These are phyloP conservation scores for Micromesistius poutassou DNA, from an alignment of 2,797 vertebrate genomes.

Conservation along the genomic window DNA sequence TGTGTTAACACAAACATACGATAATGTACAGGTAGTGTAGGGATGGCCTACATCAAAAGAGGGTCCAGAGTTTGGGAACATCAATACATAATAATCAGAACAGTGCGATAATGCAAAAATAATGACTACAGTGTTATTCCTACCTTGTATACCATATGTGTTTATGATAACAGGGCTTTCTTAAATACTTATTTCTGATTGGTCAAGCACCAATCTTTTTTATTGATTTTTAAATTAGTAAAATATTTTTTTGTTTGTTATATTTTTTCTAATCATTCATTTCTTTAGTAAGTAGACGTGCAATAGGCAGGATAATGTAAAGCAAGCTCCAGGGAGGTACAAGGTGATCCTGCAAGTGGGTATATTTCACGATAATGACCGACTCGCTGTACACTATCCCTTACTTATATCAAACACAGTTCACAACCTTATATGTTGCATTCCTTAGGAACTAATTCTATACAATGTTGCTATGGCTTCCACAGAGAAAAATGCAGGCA, in stretches of 20 bases:
- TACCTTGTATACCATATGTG: not conserved
- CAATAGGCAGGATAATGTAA: too few relatives aligned
- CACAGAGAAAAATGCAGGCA: not conserved
- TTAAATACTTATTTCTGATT: too few relatives aligned
- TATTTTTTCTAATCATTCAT: too few relatives aligned
- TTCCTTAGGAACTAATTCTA: not conserved
- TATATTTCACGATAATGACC: too few relatives aligned
- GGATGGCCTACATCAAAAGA: constrained; percentile 21
- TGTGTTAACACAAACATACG: constrained; percentile 33
- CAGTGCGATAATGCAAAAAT: constrained; percentile 22
- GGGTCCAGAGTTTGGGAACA: constrained; percentile 10
- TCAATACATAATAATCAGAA: not conserved
- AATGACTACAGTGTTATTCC: not conserved
- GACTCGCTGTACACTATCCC: too few relatives aligned
- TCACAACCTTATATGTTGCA: not conserved
- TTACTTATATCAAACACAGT: not conserved
- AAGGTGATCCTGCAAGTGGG: too few relatives aligned
- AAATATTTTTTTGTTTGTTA: too few relatives aligned
- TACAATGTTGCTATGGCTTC: not conserved
- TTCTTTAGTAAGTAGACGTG: too few relatives aligned
- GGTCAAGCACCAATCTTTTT: too few relatives aligned
- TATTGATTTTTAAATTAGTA: too few relatives aligned
- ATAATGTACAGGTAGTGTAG: constrained; percentile 14
- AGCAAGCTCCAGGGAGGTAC: too few relatives aligned
- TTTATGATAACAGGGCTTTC: too few relatives aligned